Base-by-base conservation (phyloP, 2,797 vertebrate species). In the Phaenicophaeus curvirostris region DNA sequence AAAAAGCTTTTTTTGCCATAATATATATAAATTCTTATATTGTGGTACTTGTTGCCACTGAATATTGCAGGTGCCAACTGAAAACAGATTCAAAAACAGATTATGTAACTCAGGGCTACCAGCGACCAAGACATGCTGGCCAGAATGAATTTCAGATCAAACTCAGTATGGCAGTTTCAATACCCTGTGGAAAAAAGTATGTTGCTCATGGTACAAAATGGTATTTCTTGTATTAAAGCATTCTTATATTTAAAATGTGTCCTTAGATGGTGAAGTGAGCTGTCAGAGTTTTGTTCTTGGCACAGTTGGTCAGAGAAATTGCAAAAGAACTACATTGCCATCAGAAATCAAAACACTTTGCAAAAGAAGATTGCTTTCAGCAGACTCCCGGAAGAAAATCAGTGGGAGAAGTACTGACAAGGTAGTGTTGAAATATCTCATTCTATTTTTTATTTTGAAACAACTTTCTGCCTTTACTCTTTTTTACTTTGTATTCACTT, bases 401-500 rank as follows among this genome's bases (percentile, higher is more conserved):
- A 66, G 46, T 75, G 54, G 57, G 5, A 78, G 80, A 93, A 65
- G 28, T 75, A 30, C 51, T 69, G 69, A 93, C 35, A 66, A 28
- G 30, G n/a, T 44, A 69, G 37, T n/a, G 66, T n/a, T 88, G 57
- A 74, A 91, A 78, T 15, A 31, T 61, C 31, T 27, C 23, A 59
- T 68, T 75, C 58, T 86, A 25, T 39, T 88, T 80, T 96, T 93
- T n/a, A 37, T 73, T 93, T 90, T 78, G 21, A 88, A 94, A 78
- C 33, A 57, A 84, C 48, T 88, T 75, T 85, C 39, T 93, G 63
- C 33, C 30, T 75, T 68, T 24, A 10, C n/a, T n/a, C n/a, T 39
- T 57, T 46, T 31, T 61, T 8, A 65, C 30, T 71, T 92, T 51
- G 5, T 67, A 57, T 61, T 76, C 73, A 25, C 13, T 67, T 90